Evolutionary conservation across 1,140 invertebrate species (phyloP).

Genomic region (Penaeus vannamei): DNA sequence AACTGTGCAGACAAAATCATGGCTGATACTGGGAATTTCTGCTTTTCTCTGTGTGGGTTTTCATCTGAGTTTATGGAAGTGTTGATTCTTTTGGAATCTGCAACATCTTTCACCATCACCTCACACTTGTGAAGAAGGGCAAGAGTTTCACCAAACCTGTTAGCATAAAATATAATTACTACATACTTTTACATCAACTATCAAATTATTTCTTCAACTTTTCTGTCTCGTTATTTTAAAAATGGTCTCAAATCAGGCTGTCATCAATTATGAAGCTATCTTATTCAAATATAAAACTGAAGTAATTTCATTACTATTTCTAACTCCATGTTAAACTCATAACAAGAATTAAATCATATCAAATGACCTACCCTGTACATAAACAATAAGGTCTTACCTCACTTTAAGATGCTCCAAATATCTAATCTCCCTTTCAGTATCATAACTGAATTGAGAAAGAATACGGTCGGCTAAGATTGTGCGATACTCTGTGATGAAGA

Average conservation of each 20-base stretch:
- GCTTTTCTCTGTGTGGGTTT: slow-evolving; percentile 51
- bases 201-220: slow-evolving; percentile 23
- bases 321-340: not conserved
- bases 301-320: not conserved
- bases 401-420: slow-evolving; percentile 96
- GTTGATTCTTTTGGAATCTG: slow-evolving; percentile 82
- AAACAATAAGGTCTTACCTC: slow-evolving; percentile 70
- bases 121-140: slow-evolving; percentile 90
- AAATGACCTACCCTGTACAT: not conserved
- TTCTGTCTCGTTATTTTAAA: not conserved
- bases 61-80: slow-evolving; percentile 83
- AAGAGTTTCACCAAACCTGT: slow-evolving; percentile 93
- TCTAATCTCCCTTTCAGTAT: slow-evolving; percentile 93
- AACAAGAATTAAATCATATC: not conserved
- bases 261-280: no score
- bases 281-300: not conserved
- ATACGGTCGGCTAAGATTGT: slow-evolving; percentile 94
- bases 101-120: slow-evolving; percentile 98
- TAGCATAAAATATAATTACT: slow-evolving; percentile 54
- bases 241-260: slow-evolving; percentile 20
- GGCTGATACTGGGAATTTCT: slow-evolving; percentile 80
- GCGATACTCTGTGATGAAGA: slow-evolving; percentile 98
- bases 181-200: not conserved
- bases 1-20: slow-evolving; percentile 98
- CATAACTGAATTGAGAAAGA: slow-evolving; percentile 88